phyloP scores from a whole-genome alignment of 2,113 vertebrate genomes.

The Engraulis encrasicolus region DNA sequence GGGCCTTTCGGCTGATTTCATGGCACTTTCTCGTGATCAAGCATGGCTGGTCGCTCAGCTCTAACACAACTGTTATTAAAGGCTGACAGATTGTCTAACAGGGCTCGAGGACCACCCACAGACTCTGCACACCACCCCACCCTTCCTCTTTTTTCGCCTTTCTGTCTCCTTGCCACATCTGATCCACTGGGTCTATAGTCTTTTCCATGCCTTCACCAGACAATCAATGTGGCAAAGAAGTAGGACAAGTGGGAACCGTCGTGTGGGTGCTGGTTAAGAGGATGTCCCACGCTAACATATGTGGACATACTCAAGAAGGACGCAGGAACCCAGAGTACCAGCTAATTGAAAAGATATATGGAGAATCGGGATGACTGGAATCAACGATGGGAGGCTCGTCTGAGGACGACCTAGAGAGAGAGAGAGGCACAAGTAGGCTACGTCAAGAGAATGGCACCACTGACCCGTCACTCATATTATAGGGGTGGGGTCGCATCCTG shows the following conservation, averaged over 20 bases:
- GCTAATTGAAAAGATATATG: no score
- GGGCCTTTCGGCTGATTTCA: not conserved
- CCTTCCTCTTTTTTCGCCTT: not conserved
- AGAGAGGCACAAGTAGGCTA: no score
- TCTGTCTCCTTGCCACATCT: constrained; percentile 2
- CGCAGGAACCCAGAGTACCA: no score
- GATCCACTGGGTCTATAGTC: not conserved
- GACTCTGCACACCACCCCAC: not conserved
- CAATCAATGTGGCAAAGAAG: not conserved
- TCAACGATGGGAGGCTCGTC: no score
- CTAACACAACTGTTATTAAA: constrained; percentile 34
- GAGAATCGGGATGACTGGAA: no score
- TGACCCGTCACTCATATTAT: not conserved
- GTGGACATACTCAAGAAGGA: no score
- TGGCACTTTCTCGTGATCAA: constrained; percentile 24
- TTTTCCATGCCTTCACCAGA: not conserved
- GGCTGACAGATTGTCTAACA: constrained; percentile 22
- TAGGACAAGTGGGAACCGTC: no score
- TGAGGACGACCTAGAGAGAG: no score
- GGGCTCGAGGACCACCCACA: constrained; percentile 50
- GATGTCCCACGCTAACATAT: no score
- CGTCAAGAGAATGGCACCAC: not conserved
- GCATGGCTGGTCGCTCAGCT: constrained; percentile 42
- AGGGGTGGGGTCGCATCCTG: not conserved
- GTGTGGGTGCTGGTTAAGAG: no score